Conservation (phyloP, 2,888 invertebrate genomes). For the Cetonia aurata region DNA sequence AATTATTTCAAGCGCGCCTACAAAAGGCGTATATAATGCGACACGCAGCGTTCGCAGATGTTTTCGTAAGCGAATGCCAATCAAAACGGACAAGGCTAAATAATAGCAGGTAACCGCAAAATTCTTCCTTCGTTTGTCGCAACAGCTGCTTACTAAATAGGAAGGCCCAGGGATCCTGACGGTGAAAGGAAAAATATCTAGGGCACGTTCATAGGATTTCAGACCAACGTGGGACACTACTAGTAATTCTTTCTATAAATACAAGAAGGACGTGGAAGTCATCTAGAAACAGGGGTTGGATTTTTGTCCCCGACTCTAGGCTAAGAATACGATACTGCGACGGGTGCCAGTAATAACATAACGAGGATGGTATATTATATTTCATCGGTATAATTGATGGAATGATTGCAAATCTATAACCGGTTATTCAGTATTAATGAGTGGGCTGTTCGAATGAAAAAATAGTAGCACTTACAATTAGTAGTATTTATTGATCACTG, state of each 20-base stretch:
- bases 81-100: background rate
- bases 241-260: constrained; percentile 76
- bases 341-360: constrained; percentile 75
- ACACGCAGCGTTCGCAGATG: background rate
- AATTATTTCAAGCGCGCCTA: no score
- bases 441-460: no score
- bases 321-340: constrained; percentile 72
- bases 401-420: constrained; percentile 70
- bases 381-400: constrained; percentile 81
- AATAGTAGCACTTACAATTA: no score
- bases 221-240: constrained; percentile 74
- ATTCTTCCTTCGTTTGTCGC: constrained; percentile 73
- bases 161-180: constrained; percentile 71
- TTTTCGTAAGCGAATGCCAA: background rate
- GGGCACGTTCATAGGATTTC: constrained; percentile 62
- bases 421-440: no score
- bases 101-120: constrained; percentile 66
- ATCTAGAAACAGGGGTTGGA: constrained; percentile 56
- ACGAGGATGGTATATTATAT: constrained; percentile 77
- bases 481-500: no score
- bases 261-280: constrained; percentile 71
- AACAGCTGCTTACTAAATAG: constrained; percentile 74
- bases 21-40: no score
- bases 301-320: constrained; percentile 72
- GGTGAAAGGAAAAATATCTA: constrained; percentile 54